Evolutionary conservation across 2,888 invertebrate genomes (phyloP).

Genomic region (Pilophorus perplexus): DNA sequence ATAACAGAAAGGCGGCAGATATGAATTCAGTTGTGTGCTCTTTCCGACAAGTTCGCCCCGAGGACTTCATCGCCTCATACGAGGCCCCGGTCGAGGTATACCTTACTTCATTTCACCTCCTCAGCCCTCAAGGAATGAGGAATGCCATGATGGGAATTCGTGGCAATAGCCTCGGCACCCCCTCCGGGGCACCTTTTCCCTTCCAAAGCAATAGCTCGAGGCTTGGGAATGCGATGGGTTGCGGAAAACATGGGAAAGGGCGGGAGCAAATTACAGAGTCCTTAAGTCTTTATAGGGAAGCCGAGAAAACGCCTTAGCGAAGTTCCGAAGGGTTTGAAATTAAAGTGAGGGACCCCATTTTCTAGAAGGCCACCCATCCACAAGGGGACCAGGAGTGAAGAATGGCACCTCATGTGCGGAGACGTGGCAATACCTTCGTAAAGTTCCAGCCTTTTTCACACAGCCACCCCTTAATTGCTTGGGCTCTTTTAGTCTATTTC

Average conservation of each 20-base stretch:
- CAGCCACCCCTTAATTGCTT: not conserved
- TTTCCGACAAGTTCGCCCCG: too few relatives aligned
- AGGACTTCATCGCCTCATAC: constrained; percentile 3
- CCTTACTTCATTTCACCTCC: constrained; percentile 18
- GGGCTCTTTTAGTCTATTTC: not conserved
- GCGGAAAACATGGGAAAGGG: not conserved
- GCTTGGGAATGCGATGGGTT: constrained; percentile 32
- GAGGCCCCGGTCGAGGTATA: not conserved
- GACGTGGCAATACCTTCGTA: constrained; percentile 1
- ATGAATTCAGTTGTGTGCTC: too few relatives aligned
- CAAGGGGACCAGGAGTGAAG: not conserved
- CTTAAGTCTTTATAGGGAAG: constrained; percentile 13
- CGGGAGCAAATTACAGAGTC: constrained; percentile 17
- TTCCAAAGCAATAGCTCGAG: constrained; percentile 4
- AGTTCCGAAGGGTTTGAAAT: constrained; percentile 6
- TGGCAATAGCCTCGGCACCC: constrained; percentile 17
- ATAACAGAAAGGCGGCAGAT: too few relatives aligned
- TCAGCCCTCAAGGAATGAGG: not conserved
- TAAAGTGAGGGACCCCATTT: not conserved
- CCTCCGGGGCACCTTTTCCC: not conserved
- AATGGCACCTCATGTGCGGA: constrained; percentile 6
- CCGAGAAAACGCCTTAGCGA: constrained; percentile 1
- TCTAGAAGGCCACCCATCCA: not conserved
- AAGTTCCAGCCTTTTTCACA: not conserved
- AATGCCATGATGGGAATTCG: constrained; percentile 33